phyloP scores from a whole-genome alignment of 2,113 vertebrate species.

The Taurulus bubalis region DNA sequence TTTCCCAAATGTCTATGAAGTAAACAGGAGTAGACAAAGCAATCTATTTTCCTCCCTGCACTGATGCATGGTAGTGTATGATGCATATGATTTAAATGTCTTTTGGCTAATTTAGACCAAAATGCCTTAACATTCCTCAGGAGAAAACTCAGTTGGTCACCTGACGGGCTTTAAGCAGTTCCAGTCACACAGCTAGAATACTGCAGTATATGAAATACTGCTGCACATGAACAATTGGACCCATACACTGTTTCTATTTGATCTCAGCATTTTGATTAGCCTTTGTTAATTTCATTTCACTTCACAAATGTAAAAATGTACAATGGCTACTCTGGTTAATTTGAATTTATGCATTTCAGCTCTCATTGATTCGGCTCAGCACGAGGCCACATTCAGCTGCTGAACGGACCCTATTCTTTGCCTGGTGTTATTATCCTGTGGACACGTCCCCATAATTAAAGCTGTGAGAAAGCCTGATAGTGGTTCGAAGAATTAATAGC shows the following conservation, averaged over 20 bases:
- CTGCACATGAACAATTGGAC: not conserved
- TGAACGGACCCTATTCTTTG: slow-evolving; percentile 41
- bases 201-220: not conserved
- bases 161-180: not conserved
- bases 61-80: not conserved
- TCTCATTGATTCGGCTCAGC: slow-evolving; percentile 24
- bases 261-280: slow-evolving; percentile 7
- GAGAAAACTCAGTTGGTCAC: not conserved
- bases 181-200: not conserved
- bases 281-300: slow-evolving; percentile 30
- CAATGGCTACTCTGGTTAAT: slow-evolving; percentile 22
- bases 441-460: slow-evolving; percentile 40
- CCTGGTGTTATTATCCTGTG: slow-evolving; percentile 27
- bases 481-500: slow-evolving; percentile 39
- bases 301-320: slow-evolving; percentile 21
- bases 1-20: not conserved
- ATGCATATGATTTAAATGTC: not conserved
- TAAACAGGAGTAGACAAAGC: not conserved
- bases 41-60: not conserved
- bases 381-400: slow-evolving; percentile 2
- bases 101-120: not conserved
- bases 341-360: slow-evolving; percentile 14
- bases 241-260: not conserved
- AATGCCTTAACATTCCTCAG: not conserved
- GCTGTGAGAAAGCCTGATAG: slow-evolving; percentile 24